Evolutionary conservation across 2,113 vertebrate species (phyloP).

Genomic region (Microcebus murinus): DNA sequence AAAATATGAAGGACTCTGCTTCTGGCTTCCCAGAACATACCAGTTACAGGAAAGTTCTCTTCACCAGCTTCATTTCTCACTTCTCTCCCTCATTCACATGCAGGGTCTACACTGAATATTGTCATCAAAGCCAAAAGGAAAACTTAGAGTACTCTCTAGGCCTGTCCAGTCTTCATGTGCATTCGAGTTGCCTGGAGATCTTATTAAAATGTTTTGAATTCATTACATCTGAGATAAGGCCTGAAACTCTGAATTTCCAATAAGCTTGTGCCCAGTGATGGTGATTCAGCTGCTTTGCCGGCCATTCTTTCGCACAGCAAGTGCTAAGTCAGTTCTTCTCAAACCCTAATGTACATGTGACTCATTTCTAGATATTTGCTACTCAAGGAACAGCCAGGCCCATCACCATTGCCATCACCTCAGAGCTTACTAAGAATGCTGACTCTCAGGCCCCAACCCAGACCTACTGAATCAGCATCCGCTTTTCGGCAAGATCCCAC

Average conservation of each 20-base stretch:
- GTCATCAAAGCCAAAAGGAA: background rate
- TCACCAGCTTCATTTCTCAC: background rate
- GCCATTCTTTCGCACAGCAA: background rate
- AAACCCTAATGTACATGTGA: accelerated
- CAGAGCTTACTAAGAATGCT: background rate
- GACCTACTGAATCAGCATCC: background rate
- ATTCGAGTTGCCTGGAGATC: background rate
- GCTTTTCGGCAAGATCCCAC: background rate
- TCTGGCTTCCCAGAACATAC: background rate
- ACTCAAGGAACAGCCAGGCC: background rate
- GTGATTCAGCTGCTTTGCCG: background rate
- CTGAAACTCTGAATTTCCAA: background rate
- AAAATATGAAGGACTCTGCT: background rate
- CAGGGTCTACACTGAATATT: background rate
- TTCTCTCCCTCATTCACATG: background rate
- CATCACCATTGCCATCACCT: accelerated
- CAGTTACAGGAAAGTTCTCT: background rate
- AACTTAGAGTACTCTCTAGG: background rate
- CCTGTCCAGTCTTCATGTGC: background rate
- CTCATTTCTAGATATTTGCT: background rate
- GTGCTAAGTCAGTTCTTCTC: background rate
- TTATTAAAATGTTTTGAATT: background rate
- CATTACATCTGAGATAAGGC: background rate
- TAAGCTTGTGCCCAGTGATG: background rate
- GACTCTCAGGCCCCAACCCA: background rate